Conservation (phyloP, 1,140 invertebrate genomes). For the Nautilus pompilius region DNA sequence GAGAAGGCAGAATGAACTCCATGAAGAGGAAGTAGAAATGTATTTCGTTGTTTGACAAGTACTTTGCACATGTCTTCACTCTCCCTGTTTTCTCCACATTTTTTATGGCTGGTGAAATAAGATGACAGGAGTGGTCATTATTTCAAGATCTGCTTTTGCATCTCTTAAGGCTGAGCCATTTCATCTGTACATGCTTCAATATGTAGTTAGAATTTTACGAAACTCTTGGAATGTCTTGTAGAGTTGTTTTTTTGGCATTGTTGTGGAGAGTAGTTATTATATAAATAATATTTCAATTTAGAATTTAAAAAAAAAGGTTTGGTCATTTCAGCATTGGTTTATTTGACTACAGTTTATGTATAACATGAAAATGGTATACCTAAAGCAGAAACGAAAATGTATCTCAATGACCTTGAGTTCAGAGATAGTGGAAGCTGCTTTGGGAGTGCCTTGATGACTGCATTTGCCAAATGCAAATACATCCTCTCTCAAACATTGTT, state of each 20-base stretch:
- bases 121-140: slow-evolving; percentile 14
- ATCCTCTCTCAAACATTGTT: slow-evolving; percentile 14
- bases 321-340: no score
- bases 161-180: slow-evolving; percentile 20
- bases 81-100: slow-evolving; percentile 11
- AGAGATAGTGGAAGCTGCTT: slow-evolving; percentile 8
- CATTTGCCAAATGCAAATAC: slow-evolving; percentile 18
- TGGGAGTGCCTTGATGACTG: neutral
- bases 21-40: slow-evolving; percentile 13
- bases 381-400: slow-evolving; percentile 10
- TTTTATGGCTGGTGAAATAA: slow-evolving; percentile 14
- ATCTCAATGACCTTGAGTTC: slow-evolving; percentile 12
- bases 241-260: no score
- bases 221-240: slow-evolving; percentile 15
- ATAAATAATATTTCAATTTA: no score
- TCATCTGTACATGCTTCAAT: slow-evolving; percentile 20
- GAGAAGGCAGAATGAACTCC: slow-evolving; percentile 7
- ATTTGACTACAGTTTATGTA: no score
- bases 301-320: no score
- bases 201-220: slow-evolving; percentile 15
- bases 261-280: no score
- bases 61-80: neutral
- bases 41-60: slow-evolving; percentile 2
- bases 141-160: slow-evolving; percentile 8
- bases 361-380: no score